These are phyloP conservation scores for Limosa lapponica DNA, from an alignment of 2,797 vertebrate genomes.

Conservation along the genomic window DNA sequence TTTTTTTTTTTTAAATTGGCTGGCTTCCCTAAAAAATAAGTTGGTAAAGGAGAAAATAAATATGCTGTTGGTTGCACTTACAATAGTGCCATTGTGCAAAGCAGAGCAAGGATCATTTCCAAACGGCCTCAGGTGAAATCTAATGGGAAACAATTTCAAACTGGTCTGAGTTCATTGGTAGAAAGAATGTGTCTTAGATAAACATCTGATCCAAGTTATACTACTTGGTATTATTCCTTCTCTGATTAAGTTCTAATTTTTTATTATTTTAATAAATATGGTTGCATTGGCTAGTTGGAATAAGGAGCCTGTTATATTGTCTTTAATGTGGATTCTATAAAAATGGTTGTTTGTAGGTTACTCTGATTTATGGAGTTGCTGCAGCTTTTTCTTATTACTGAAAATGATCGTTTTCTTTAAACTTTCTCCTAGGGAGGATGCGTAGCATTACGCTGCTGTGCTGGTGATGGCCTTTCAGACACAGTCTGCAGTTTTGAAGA, in stretches of 20 bases:
- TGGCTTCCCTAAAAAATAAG: slow-evolving; percentile 66
- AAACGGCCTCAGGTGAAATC: slow-evolving; percentile 80
- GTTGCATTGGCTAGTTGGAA: slow-evolving; percentile 66
- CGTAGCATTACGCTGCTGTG: slow-evolving; percentile 3
- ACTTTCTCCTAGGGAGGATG: slow-evolving; percentile 24
- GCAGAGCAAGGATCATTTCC: slow-evolving; percentile 75
- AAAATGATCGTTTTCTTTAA: slow-evolving; percentile 64
- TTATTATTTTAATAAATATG: slow-evolving; percentile 70
- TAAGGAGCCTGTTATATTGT: slow-evolving; percentile 69
- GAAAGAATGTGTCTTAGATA: slow-evolving; percentile 78
- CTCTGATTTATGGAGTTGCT: slow-evolving; percentile 72
- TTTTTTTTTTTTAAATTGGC: slow-evolving; percentile 7
- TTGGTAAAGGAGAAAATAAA: slow-evolving; percentile 75
- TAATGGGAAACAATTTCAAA: slow-evolving; percentile 79
- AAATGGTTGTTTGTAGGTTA: slow-evolving; percentile 74
- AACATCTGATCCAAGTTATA: slow-evolving; percentile 80
- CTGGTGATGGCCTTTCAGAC: slow-evolving; percentile 28
- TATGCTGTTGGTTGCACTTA: slow-evolving; percentile 72
- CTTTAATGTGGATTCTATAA: slow-evolving; percentile 79
- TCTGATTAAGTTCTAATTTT: slow-evolving; percentile 74
- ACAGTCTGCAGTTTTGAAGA: slow-evolving; percentile 34
- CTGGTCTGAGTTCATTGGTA: slow-evolving; percentile 71
- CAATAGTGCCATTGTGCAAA: slow-evolving; percentile 77
- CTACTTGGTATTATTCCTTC: slow-evolving; percentile 68
- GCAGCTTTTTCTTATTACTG: slow-evolving; percentile 76